Evolutionary conservation across 2,888 invertebrate genomes (phyloP).

Genomic region (Agonopterix arenella): DNA sequence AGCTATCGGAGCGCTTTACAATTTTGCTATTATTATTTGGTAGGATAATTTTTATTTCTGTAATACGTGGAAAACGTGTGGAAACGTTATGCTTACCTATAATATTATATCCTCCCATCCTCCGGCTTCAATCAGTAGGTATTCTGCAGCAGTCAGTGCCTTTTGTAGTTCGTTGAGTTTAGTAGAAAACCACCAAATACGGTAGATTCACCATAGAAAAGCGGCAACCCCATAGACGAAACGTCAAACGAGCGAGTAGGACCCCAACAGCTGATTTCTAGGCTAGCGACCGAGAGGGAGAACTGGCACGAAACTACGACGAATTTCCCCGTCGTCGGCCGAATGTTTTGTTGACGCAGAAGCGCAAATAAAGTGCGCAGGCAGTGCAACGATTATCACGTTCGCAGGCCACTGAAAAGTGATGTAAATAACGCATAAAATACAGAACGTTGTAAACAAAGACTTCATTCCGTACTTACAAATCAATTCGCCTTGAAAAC

Average conservation of each 20-base stretch:
- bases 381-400: conserved; percentile 71
- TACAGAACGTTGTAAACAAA: conserved; percentile 52
- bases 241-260: conserved; percentile 48
- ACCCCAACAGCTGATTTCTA: conserved; percentile 24
- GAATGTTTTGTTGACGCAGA: conserved; percentile 68
- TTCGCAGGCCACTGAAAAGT: conserved; percentile 63
- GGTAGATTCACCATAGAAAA: too few species aligned
- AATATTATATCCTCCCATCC: too few species aligned
- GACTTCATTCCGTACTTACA: conserved; percentile 36
- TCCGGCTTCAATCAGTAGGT: too few species aligned
- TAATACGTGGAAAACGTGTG: too few species aligned
- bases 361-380: conserved; percentile 70
- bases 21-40: too few species aligned
- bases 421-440: conserved; percentile 65
- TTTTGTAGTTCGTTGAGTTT: too few species aligned
- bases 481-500: conserved; percentile 17
- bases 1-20: too few species aligned
- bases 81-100: too few species aligned
- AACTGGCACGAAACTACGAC: conserved; percentile 19
- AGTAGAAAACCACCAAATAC: too few species aligned
- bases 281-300: conserved; percentile 49
- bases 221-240: conserved; percentile 38
- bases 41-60: too few species aligned
- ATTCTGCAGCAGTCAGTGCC: too few species aligned
- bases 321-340: conserved; percentile 9